Evolutionary conservation across 2,113 vertebrate species (phyloP).

Genomic region (Nettapus auritus): DNA sequence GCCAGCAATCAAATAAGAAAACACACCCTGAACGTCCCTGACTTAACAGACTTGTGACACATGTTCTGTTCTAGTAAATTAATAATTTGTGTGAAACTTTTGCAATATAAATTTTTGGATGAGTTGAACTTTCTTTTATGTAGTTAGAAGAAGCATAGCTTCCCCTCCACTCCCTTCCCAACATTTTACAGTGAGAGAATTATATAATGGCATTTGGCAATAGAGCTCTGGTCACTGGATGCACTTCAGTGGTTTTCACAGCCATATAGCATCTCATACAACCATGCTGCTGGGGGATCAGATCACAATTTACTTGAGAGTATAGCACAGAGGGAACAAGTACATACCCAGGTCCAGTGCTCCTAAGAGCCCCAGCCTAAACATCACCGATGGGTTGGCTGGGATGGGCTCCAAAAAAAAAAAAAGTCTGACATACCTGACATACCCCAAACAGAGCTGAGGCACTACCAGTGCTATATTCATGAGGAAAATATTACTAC

Average conservation of each 20-base stretch:
- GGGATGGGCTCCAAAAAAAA: not conserved
- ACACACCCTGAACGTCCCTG: not conserved
- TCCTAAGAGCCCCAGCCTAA: not conserved
- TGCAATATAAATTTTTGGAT: not conserved
- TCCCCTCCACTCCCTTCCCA: not conserved
- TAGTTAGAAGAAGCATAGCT: not conserved
- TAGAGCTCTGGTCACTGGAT: not conserved
- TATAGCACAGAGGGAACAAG: fast-evolving
- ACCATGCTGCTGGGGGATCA: fast-evolving
- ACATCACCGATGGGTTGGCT: fast-evolving
- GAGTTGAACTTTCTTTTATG: not conserved
- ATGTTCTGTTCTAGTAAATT: not conserved
- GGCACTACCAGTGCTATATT: fast-evolving
- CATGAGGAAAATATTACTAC: not conserved
- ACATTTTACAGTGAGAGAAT: not conserved
- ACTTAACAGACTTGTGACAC: not conserved
- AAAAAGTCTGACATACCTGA: fast-evolving
- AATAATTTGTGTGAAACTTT: not conserved
- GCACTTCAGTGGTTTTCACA: not conserved
- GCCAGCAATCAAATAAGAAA: not conserved
- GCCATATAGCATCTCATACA: fast-evolving
- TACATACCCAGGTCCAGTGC: not conserved
- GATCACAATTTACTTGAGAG: not conserved
- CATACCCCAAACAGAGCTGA: fast-evolving
- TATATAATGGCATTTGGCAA: not conserved